Percentiles rank a stretch among this genome's conserved stretches.
Conservation (phyloP, 2,797 vertebrate genomes). For the Malacoctenus gilli region DNA sequence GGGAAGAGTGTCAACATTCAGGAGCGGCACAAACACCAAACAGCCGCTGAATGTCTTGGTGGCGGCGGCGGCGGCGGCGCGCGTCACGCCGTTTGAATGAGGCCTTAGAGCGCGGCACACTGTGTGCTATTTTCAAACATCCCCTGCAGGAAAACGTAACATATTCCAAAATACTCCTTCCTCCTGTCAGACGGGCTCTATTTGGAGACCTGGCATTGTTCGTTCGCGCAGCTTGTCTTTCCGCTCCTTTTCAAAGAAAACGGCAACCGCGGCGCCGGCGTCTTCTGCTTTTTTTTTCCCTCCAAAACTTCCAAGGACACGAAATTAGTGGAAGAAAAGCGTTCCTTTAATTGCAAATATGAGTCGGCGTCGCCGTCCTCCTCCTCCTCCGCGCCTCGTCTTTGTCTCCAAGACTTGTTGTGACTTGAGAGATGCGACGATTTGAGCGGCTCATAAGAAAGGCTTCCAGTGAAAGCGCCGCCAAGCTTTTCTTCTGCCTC, state of each 20-base stretch:
- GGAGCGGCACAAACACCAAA: conserved; percentile 5
- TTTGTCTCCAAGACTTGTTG: conserved; percentile 23
- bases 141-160: neutral
- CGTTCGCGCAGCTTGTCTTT: conserved; percentile 17
- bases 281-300: conserved; percentile 3
- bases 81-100: conserved; percentile 2
- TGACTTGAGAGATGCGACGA: conserved; percentile 24
- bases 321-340: conserved; percentile 19
- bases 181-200: neutral
- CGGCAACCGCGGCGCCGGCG: conserved; percentile 7
- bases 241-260: conserved; percentile 13
- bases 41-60: conserved; percentile 17
- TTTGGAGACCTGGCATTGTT: conserved; percentile 13
- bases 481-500: conserved; percentile 16
- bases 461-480: conserved; percentile 24
- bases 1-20: conserved; percentile 14
- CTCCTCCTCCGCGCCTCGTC: neutral
- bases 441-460: conserved; percentile 16
- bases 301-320: neutral
- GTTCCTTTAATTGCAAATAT: conserved; percentile 5
- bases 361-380: too few relatives aligned
- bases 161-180: neutral
- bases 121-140: too few relatives aligned
- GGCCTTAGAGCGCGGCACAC: neutral
- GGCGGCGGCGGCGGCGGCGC: too few relatives aligned